These are phyloP conservation scores for Arctocebus calabarensis DNA, from an alignment of 2,797 vertebrate genomes.

Conservation along the genomic window DNA sequence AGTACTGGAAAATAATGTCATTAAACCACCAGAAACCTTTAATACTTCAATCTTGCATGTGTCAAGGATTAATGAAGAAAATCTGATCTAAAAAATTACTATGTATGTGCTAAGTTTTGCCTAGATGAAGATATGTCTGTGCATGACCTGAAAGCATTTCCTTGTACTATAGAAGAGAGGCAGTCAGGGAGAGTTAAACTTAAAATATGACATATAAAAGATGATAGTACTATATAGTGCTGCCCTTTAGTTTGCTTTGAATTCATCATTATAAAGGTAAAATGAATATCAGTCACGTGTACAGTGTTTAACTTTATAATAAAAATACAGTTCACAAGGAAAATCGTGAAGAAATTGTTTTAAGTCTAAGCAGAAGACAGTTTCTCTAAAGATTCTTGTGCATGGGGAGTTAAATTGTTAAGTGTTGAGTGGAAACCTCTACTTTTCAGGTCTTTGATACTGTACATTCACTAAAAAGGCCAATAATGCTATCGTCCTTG, in stretches of 20 bases:
- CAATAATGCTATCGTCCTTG: not conserved
- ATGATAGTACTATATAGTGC: not conserved
- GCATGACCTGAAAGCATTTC: not conserved
- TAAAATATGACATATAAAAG: slow-evolving; percentile 4
- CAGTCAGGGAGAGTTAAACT: not conserved
- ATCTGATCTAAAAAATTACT: not conserved
- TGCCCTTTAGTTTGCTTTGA: not conserved
- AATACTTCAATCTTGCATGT: slow-evolving; percentile 56
- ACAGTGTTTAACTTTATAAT: slow-evolving; percentile 13
- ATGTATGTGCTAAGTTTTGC: not conserved
- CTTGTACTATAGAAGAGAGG: not conserved
- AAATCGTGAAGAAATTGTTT: slow-evolving; percentile 34
- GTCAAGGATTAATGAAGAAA: slow-evolving; percentile 44
- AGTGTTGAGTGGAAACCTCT: not conserved
- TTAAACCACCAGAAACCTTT: slow-evolving; percentile 65
- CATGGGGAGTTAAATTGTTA: slow-evolving; percentile 30
- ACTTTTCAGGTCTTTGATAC: not conserved
- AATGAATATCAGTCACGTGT: not conserved
- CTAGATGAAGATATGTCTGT: not conserved
- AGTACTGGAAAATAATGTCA: slow-evolving; percentile 77
- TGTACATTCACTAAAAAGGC: not conserved
- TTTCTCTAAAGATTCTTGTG: not conserved
- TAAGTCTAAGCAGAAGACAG: not conserved
- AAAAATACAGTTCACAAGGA: slow-evolving; percentile 20
- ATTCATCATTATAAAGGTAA: slow-evolving; percentile 36